Evolutionary conservation across 2,797 vertebrate species (phyloP).

Genomic region (Melanotaenia maccullochi): DNA sequence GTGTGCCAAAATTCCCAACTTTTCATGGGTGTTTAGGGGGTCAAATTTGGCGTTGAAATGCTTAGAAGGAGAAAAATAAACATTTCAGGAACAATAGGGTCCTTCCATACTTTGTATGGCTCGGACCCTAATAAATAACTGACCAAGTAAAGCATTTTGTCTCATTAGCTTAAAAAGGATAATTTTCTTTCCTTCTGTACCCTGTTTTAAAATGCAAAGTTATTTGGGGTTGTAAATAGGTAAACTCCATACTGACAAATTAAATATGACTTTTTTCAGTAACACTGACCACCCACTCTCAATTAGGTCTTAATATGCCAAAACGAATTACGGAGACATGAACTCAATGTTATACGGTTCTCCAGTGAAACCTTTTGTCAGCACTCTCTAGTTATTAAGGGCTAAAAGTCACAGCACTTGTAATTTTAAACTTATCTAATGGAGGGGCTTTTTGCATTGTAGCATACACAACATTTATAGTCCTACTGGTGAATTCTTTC

Average conservation of each 20-base stretch:
- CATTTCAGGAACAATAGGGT: no score
- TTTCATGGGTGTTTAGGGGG: no score
- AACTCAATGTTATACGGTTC: constrained; percentile 3
- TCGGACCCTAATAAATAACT: no score
- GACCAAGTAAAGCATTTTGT: no score
- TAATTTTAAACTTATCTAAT: constrained; percentile 38
- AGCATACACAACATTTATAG: constrained; percentile 25
- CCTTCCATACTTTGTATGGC: no score
- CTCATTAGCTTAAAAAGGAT: no score
- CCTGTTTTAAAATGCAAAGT: no score
- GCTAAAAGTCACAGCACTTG: constrained; percentile 26
- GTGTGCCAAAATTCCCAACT: no score
- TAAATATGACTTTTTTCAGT: background rate
- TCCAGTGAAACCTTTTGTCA: constrained; percentile 29
- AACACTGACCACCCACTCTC: background rate
- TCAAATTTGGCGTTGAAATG: no score
- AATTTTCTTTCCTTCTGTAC: background rate
- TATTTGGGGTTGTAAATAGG: no score
- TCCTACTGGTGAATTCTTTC: constrained; percentile 14
- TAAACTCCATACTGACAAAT: no score
- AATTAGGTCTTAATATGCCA: background rate
- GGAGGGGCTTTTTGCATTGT: constrained; percentile 25
- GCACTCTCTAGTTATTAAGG: constrained; percentile 33
- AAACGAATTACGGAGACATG: background rate
- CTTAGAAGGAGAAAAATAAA: no score